Evolutionary conservation across 2,888 invertebrate genomes (phyloP).

Genomic region (Pterostichus madidus): DNA sequence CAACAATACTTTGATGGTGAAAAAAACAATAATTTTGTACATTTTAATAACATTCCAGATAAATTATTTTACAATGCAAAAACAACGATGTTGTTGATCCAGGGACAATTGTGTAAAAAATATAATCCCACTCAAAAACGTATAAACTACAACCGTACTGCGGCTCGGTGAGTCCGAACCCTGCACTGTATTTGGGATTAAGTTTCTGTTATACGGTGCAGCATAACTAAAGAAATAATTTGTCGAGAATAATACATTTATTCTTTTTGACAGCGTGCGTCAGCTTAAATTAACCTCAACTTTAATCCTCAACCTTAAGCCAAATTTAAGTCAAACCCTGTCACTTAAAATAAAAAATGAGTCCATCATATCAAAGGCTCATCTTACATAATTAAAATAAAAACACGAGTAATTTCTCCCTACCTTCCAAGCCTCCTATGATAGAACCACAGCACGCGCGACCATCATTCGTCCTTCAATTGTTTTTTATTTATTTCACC

Average conservation of each 20-base stretch:
- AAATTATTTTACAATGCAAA: too few relatives aligned
- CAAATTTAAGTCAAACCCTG: constrained; percentile 2
- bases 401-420: background rate
- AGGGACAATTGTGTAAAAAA: too few relatives aligned
- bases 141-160: too few relatives aligned
- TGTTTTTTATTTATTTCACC: constrained; percentile 26
- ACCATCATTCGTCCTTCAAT: constrained; percentile 29
- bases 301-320: background rate
- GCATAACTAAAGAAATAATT: too few relatives aligned
- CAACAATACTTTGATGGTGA: too few relatives aligned
- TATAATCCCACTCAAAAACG: too few relatives aligned
- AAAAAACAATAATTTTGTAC: too few relatives aligned
- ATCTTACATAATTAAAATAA: constrained; percentile 11
- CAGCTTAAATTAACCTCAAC: constrained; percentile 23
- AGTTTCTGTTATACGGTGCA: too few relatives aligned
- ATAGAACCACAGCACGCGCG: background rate
- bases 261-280: background rate
- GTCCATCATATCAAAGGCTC: background rate
- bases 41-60: too few relatives aligned
- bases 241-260: background rate
- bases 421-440: constrained; percentile 15
- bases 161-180: too few relatives aligned
- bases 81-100: too few relatives aligned
- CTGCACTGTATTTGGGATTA: too few relatives aligned
- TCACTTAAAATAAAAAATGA: background rate